phyloP scores from a whole-genome alignment of 2,113 vertebrate species.

The Callipepla squamata region DNA sequence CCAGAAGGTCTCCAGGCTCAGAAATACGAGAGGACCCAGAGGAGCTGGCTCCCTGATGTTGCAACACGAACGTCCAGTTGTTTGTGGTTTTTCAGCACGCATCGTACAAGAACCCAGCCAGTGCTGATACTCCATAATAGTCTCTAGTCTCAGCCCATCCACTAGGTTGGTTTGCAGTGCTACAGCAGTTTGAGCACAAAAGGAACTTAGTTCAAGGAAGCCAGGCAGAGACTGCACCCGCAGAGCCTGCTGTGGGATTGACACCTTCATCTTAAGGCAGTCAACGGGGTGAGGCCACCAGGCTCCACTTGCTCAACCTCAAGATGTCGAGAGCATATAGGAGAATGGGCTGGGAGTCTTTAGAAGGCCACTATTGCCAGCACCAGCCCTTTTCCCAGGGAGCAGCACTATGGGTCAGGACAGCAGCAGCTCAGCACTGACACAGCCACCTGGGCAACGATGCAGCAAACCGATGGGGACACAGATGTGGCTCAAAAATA shows the following conservation, averaged over 20 bases:
- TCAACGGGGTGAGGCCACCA: neutral
- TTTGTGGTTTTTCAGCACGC: neutral
- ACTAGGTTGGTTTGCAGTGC: no score
- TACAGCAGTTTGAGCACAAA: neutral
- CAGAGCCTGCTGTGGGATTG: neutral
- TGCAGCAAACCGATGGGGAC: neutral
- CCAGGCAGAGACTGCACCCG: neutral
- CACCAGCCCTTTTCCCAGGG: neutral
- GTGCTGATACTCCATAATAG: neutral
- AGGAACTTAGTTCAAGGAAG: neutral
- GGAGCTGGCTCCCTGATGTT: neutral
- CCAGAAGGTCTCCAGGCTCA: neutral
- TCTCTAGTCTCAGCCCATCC: neutral
- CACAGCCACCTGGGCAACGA: neutral
- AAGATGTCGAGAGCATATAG: neutral
- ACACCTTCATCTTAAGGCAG: neutral
- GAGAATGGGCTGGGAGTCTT: neutral
- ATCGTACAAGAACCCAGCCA: neutral
- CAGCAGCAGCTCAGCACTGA: neutral
- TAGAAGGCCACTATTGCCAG: neutral
- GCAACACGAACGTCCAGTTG: neutral
- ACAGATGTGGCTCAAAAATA: neutral
- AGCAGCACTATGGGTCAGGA: accelerated
- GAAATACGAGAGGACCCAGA: neutral
- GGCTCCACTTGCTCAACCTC: neutral